Conservation (phyloP, 1,140 invertebrate species). For the Apis laboriosa region DNA sequence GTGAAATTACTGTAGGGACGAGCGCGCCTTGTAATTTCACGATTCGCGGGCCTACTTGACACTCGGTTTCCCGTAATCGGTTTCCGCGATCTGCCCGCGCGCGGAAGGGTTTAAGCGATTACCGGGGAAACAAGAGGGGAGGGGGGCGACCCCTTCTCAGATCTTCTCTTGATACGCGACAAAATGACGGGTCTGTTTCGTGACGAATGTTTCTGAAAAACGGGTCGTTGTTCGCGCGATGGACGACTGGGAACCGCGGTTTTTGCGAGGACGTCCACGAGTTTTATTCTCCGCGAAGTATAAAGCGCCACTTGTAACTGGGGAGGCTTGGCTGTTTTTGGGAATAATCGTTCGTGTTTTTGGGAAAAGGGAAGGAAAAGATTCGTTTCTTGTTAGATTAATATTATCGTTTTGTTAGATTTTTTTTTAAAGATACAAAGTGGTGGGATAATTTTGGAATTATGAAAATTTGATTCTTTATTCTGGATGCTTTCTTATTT, state of each 20-base stretch:
- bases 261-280: neutral
- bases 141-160: too few species aligned
- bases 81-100: slow-evolving; percentile 20
- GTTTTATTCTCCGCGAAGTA: neutral
- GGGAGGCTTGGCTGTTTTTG: neutral
- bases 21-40: slow-evolving; percentile 58
- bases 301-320: neutral
- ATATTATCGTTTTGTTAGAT: too few species aligned
- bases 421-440: too few species aligned
- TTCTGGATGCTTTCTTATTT: too few species aligned
- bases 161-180: slow-evolving; percentile 37
- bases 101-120: slow-evolving; percentile 18
- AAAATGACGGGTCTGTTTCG: slow-evolving; percentile 46
- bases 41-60: slow-evolving; percentile 48
- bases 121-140: neutral
- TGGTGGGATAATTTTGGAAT: too few species aligned
- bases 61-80: slow-evolving; percentile 44
- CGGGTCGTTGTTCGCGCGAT: slow-evolving; percentile 24
- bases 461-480: too few species aligned
- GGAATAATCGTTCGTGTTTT: neutral
- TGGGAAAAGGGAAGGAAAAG: neutral
- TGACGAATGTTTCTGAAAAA: slow-evolving; percentile 36
- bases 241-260: slow-evolving; percentile 29
- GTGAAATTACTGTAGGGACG: slow-evolving; percentile 55
- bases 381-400: neutral